Base-by-base conservation (phyloP, 1,140 invertebrate species). In the Brachystomella parvula region DNA sequence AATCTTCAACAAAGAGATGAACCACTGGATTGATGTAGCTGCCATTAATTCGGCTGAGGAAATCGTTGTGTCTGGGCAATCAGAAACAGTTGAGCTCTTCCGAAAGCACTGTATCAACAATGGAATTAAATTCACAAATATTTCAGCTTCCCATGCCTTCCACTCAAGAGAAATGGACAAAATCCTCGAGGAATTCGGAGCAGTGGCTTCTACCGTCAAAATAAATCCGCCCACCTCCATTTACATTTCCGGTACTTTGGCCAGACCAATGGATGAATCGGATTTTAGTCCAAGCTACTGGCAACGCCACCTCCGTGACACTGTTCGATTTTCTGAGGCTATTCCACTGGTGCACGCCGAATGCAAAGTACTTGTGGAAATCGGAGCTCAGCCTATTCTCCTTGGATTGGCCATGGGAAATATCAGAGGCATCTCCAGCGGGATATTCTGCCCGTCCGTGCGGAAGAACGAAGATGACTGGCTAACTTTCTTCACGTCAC, bases 91-190 rank as follows among this genome's bases (percentile, higher is more conserved):
- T 0, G 32, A 29, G 3, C 12, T 17, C 24, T 67, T 67, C n/a
- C 39, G 26, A 21, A 33, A 56, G 24, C 6, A 35, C 1, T 62
- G 60, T 9, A 30, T 32, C 1, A 67, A 67, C 44, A 47, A 67
- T 56, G 61, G 49, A 1, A 21, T 67, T 0, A 59, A 63, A 44
- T 62, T 60, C 26, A 17, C 44, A 6, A 24, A 44, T 19, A 33
- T 67, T 6, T 26, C 65, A 12, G 60, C 65, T 1, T 62, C 65
- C 0, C 60, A 63, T 59, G 65, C 65, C 2, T 67, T 63, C 44
- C 65, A 67, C 29, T 67, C 65, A 32, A 39, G 60, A 30, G 60
- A 67, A 29, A 67, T 67, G 65, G 65, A 67, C n/a, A 33, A 31
- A 0, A 63, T 67, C 24, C 39, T 67, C 49, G 61, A 67, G 19